Conservation (phyloP, 2,113 vertebrate species). For the Callipepla squamata region DNA sequence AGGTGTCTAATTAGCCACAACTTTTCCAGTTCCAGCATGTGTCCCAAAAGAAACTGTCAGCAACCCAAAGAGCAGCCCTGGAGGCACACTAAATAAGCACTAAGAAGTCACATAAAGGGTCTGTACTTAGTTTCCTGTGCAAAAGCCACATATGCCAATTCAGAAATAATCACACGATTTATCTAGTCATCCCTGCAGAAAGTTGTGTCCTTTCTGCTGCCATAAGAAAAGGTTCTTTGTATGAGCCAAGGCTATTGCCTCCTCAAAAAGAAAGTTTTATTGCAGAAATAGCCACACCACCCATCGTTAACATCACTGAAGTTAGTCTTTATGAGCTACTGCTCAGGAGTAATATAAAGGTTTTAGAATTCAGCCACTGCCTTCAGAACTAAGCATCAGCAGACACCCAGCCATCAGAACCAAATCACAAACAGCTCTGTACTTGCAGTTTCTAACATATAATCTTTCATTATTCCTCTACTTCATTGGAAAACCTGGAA, state of each 20-base stretch:
- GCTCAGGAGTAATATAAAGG: neutral
- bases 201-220: neutral
- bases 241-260: neutral
- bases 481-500: neutral
- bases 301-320: neutral
- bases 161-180: neutral
- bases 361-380: neutral
- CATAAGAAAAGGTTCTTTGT: neutral
- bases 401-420: neutral
- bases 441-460: neutral
- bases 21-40: neutral
- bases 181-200: neutral
- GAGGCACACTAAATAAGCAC: neutral
- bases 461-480: neutral
- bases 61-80: neutral
- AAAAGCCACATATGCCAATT: neutral
- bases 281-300: neutral
- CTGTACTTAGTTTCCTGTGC: rapidly evolving
- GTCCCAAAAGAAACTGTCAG: neutral
- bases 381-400: neutral
- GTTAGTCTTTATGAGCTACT: neutral
- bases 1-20: neutral
- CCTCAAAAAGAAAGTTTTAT: neutral
- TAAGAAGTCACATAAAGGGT: neutral
- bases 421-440: neutral